These are phyloP conservation scores for Hemichromis elongatus DNA, from an alignment of 2,113 vertebrate genomes.

Conservation along the genomic window DNA sequence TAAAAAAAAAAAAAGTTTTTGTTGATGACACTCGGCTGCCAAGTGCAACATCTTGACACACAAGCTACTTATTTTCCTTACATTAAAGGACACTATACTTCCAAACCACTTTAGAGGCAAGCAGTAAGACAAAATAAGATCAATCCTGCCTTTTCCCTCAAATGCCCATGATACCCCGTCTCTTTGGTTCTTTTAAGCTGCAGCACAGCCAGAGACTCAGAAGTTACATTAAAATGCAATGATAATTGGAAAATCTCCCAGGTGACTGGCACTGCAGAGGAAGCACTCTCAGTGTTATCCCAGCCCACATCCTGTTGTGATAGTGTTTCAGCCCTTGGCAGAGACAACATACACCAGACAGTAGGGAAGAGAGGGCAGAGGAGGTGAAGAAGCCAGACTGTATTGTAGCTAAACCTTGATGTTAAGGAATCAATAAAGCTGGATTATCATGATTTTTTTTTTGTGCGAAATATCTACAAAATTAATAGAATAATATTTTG, in stretches of 20 bases:
- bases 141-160: slow-evolving; percentile 1
- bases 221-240: slow-evolving; percentile 60
- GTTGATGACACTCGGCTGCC: not conserved
- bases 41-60: not conserved
- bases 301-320: slow-evolving; percentile 67
- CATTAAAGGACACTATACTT: not conserved
- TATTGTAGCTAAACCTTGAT: not conserved
- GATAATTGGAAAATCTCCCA: slow-evolving; percentile 63
- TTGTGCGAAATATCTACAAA: not conserved
- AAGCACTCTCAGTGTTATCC: slow-evolving; percentile 62
- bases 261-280: slow-evolving; percentile 56
- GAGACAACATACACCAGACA: slow-evolving; percentile 47
- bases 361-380: not conserved
- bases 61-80: not conserved
- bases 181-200: slow-evolving; percentile 8
- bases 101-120: slow-evolving; percentile 8
- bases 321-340: slow-evolving; percentile 64
- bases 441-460: not conserved
- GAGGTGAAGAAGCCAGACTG: slow-evolving; percentile 8
- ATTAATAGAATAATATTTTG: not conserved
- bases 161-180: not conserved
- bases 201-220: slow-evolving; percentile 21
- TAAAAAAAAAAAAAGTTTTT: not conserved
- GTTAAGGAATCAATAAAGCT: not conserved
- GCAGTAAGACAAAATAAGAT: slow-evolving; percentile 12